Conservation (phyloP, 1,140 invertebrate genomes). For the Bemisia tabaci region DNA sequence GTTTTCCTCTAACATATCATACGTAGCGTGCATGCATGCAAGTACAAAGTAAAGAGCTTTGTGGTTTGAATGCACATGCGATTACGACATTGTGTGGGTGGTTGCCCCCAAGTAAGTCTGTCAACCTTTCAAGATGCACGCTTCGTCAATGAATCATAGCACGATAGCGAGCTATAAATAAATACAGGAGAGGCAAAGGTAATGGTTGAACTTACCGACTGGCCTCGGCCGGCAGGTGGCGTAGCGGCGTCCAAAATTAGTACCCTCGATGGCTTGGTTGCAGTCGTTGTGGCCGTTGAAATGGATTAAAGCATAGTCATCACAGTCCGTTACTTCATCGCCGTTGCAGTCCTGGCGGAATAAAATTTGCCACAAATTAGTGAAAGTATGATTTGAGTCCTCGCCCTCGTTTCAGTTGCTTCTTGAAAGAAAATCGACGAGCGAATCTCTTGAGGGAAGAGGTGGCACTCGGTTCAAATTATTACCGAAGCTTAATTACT, state of each 20-base stretch:
- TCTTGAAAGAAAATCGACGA: not conserved
- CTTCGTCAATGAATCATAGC: too few relatives aligned
- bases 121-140: too few relatives aligned
- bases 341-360: conserved; percentile 39
- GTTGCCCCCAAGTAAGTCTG: too few relatives aligned
- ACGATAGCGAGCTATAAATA: too few relatives aligned
- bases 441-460: not conserved
- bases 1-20: too few relatives aligned
- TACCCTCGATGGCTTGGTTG: conserved; percentile 23
- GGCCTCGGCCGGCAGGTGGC: conserved; percentile 18
- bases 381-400: conserved; percentile 4
- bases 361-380: conserved; percentile 14
- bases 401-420: not conserved
- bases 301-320: conserved; percentile 48
- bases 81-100: too few relatives aligned
- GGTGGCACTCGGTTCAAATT: too few relatives aligned
- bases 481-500: too few relatives aligned
- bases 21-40: too few relatives aligned
- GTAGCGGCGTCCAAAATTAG: conserved; percentile 20
- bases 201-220: not conserved
- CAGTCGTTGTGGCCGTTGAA: conserved; percentile 39
- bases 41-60: too few relatives aligned
- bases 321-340: conserved; percentile 43
- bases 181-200: too few relatives aligned
- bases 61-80: too few relatives aligned